A percentile compares a stretch with the other conserved stretches of the same genome.
Conservation (phyloP, 2,797 vertebrate genomes). For the Notamacropus eugenii region DNA sequence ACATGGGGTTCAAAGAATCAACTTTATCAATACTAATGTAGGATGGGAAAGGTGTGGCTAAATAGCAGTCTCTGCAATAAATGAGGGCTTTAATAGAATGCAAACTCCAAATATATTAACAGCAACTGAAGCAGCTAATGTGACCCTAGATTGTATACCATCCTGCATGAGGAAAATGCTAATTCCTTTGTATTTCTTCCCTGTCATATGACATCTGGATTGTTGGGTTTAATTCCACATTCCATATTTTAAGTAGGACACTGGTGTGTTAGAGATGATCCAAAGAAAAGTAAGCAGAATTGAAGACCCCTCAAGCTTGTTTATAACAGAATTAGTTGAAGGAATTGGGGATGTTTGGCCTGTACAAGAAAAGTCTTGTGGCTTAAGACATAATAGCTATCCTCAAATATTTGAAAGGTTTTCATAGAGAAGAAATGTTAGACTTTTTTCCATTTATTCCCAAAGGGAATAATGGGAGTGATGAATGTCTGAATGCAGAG, state of each 20-base stretch:
- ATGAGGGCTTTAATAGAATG: neutral
- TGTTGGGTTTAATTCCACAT: neutral
- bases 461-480: neutral
- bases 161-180: neutral
- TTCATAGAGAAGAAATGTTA: neutral
- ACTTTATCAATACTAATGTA: neutral
- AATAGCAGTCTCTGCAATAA: neutral
- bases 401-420: neutral
- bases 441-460: neutral
- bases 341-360: neutral
- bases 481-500: neutral
- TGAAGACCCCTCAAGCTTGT: neutral
- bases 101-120: neutral
- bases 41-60: neutral
- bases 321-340: neutral
- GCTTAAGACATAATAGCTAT: neutral
- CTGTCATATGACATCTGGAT: neutral
- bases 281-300: neutral
- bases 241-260: neutral
- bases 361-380: neutral
- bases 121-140: neutral
- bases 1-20: neutral
- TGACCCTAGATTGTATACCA: neutral
- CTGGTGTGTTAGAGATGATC: neutral
- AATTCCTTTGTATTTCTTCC: neutral